Conservation (phyloP, 2,888 invertebrate genomes). For the Galerucella pusilla region DNA sequence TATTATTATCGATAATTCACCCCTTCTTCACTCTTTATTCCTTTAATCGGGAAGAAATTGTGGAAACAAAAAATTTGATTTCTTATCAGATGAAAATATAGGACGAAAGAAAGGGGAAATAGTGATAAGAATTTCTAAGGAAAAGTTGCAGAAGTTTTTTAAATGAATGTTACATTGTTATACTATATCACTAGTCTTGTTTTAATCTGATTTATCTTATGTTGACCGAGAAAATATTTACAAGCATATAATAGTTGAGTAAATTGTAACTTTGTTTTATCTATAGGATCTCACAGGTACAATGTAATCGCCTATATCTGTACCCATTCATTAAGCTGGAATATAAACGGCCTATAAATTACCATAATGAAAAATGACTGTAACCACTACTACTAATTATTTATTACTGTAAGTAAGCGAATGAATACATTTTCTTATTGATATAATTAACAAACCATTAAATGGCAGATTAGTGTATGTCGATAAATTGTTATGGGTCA, state of each 20-base stretch:
- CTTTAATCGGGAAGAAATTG: too few relatives aligned
- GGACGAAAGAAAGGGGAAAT: too few relatives aligned
- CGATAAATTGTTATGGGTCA: too few relatives aligned
- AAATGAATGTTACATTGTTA: too few relatives aligned
- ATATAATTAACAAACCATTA: not conserved
- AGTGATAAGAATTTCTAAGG: too few relatives aligned
- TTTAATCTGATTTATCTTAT: not conserved
- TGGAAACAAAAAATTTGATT: too few relatives aligned
- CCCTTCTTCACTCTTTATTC: too few relatives aligned
- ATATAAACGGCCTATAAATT: not conserved
- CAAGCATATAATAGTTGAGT: not conserved
- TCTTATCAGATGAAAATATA: too few relatives aligned
- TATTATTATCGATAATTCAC: too few relatives aligned
- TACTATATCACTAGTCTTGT: not conserved
- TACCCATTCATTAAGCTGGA: conserved; percentile 2
- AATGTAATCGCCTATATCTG: not conserved
- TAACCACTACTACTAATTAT: not conserved
- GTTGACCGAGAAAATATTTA: not conserved
- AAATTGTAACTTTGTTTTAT: not conserved
- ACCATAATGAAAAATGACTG: not conserved
- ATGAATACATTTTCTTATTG: not conserved
- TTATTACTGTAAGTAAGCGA: not conserved
- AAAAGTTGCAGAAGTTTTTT: too few relatives aligned
- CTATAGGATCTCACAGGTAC: not conserved
- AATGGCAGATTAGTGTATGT: not conserved